Percentiles rank a stretch among this genome's conserved stretches.
Evolutionary conservation across 2,797 vertebrate genomes (phyloP).

Genomic region (Sebastes goodei): DNA sequence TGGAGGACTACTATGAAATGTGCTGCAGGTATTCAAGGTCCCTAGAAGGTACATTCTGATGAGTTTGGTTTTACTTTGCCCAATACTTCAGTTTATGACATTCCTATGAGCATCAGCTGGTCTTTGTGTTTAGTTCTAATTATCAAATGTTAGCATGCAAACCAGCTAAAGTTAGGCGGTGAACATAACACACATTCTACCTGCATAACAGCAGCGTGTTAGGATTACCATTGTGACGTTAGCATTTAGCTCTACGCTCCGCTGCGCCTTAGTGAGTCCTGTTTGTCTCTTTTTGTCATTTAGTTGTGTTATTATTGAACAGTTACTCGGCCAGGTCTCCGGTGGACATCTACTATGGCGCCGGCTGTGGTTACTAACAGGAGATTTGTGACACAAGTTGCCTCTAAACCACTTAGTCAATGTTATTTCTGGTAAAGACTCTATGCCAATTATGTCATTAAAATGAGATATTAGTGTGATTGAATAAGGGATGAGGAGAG

Average conservation of each 20-base stretch:
- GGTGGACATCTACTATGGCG: background rate
- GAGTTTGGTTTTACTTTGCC: background rate
- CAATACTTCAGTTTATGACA: no score
- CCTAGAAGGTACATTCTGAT: background rate
- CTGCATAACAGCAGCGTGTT: background rate
- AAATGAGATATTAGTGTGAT: slow-evolving; percentile 39
- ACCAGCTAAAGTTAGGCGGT: background rate
- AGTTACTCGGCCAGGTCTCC: background rate
- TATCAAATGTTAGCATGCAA: background rate
- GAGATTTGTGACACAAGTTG: slow-evolving; percentile 12
- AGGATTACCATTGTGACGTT: background rate
- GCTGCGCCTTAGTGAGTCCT: accelerated
- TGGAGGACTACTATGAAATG: background rate
- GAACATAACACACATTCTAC: background rate
- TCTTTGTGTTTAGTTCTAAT: background rate
- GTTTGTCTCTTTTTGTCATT: background rate
- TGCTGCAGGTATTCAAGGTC: background rate
- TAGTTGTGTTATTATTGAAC: background rate
- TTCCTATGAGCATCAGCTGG: no score
- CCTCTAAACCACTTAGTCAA: slow-evolving; percentile 29
- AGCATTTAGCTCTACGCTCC: background rate
- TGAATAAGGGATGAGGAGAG: slow-evolving; percentile 16
- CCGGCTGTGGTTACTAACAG: background rate
- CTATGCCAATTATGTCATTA: slow-evolving; percentile 13
- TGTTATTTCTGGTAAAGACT: slow-evolving; percentile 34